Conservation (phyloP, 1,140 invertebrate genomes). For the Protaetia brevitarsis region DNA sequence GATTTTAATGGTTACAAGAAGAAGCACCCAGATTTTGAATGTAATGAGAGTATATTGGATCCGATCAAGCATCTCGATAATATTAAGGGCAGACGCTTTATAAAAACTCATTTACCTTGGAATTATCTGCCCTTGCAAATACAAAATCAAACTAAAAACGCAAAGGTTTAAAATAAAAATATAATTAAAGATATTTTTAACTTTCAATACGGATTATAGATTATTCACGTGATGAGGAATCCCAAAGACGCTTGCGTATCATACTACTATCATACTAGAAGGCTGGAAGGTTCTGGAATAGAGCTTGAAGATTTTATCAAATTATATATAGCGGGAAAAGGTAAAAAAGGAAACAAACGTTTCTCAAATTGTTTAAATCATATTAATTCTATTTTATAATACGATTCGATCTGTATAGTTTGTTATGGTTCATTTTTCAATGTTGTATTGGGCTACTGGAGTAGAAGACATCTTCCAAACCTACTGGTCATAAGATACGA, state of each 20-base stretch:
- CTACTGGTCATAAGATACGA: conserved; percentile 81
- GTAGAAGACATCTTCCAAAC: conserved; percentile 68
- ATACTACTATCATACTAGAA: too few species aligned
- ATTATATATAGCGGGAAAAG: too few species aligned
- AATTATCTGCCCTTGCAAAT: conserved; percentile 61
- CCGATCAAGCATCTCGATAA: neutral
- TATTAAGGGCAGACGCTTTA: conserved; percentile 31
- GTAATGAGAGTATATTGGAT: neutral
- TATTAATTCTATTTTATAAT: conserved; percentile 54
- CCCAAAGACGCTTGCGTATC: too few species aligned
- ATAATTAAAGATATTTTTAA: too few species aligned
- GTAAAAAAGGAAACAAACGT: too few species aligned
- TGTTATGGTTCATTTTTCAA: conserved; percentile 40
- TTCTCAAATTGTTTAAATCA: too few species aligned
- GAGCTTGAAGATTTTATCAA: too few species aligned
- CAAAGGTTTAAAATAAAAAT: too few species aligned
- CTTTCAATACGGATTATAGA: too few species aligned
- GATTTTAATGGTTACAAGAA: neutral
- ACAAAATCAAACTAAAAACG: conserved; percentile 50
- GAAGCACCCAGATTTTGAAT: neutral
- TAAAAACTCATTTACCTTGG: conserved; percentile 71
- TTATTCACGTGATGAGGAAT: too few species aligned
- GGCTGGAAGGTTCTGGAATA: too few species aligned
- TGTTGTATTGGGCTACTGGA: conserved; percentile 72
- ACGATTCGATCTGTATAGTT: neutral